phyloP scores from a whole-genome alignment of 2,888 invertebrate species.

The Eupelmus urozonus region DNA sequence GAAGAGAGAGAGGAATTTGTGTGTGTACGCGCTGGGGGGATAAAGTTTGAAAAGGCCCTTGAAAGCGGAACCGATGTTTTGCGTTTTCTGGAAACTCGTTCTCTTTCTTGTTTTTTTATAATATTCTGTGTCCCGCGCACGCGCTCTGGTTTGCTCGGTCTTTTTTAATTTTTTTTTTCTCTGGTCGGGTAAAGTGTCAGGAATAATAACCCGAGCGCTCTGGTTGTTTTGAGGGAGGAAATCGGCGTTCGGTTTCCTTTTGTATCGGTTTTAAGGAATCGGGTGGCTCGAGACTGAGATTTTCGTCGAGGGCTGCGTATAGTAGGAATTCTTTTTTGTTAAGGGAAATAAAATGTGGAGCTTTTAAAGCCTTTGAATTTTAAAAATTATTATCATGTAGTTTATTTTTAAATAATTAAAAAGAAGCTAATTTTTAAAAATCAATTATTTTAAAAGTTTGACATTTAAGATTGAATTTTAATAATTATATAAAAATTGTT shows the following conservation, averaged over 20 bases:
- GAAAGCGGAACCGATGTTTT: constrained; percentile 51
- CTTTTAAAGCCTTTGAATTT: too few relatives aligned
- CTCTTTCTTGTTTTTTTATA: constrained; percentile 17
- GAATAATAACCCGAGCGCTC: too few relatives aligned
- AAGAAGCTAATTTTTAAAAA: too few relatives aligned
- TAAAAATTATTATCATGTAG: too few relatives aligned
- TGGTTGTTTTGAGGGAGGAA: background rate
- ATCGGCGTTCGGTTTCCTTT: constrained; percentile 13
- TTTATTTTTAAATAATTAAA: too few relatives aligned
- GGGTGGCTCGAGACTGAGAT: too few relatives aligned
- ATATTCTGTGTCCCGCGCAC: background rate
- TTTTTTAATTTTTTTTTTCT: constrained; percentile 13
- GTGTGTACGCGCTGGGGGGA: background rate
- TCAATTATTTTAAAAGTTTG: background rate
- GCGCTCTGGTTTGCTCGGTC: background rate
- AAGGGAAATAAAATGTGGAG: too few relatives aligned
- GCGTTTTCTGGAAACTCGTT: constrained; percentile 56
- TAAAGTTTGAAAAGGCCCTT: constrained; percentile 44
- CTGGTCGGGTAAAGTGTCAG: too few relatives aligned
- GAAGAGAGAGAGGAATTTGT: constrained; percentile 22
- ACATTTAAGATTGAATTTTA: background rate
- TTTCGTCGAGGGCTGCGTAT: too few relatives aligned
- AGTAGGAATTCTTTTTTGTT: too few relatives aligned
- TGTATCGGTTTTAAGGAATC: too few relatives aligned
- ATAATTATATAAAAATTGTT: background rate